These are phyloP conservation scores for Caiman crocodilus DNA, from an alignment of 2,797 vertebrate species.

Conservation along the genomic window DNA sequence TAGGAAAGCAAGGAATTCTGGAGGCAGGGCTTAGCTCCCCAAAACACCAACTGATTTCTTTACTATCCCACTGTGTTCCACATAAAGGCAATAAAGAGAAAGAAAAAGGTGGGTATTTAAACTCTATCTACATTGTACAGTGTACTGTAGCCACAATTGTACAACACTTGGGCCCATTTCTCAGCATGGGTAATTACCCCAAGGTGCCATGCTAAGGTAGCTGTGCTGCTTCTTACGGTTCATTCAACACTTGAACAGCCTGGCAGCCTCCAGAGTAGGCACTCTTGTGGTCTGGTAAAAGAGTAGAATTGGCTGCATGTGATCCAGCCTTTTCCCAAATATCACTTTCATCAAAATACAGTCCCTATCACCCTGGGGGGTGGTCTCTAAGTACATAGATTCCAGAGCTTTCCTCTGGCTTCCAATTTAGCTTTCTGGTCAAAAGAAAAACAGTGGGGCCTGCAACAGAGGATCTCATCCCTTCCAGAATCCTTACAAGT, in stretches of 20 bases:
- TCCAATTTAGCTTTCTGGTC: background rate
- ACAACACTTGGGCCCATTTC: too few species aligned
- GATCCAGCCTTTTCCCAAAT: background rate
- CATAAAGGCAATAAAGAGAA: background rate
- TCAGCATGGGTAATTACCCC: too few species aligned
- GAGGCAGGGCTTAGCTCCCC: background rate
- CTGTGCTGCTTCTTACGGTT: too few species aligned
- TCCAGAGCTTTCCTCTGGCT: background rate
- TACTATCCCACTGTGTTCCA: background rate
- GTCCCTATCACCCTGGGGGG: background rate
- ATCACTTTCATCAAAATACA: background rate
- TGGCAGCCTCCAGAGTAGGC: too few species aligned
- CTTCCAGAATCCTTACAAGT: conserved; percentile 31
- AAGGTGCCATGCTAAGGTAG: too few species aligned
- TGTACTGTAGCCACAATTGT: background rate
- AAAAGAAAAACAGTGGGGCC: background rate
- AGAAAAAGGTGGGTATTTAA: too few species aligned
- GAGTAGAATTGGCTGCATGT: background rate
- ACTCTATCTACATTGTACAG: background rate
- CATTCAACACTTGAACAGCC: too few species aligned
- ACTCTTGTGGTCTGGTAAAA: background rate
- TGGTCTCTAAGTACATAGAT: background rate
- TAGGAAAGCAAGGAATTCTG: too few species aligned
- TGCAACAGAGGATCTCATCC: background rate
- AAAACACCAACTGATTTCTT: background rate